These are phyloP conservation scores for Salarias fasciatus DNA, from an alignment of 2,797 vertebrate species.

Conservation along the genomic window DNA sequence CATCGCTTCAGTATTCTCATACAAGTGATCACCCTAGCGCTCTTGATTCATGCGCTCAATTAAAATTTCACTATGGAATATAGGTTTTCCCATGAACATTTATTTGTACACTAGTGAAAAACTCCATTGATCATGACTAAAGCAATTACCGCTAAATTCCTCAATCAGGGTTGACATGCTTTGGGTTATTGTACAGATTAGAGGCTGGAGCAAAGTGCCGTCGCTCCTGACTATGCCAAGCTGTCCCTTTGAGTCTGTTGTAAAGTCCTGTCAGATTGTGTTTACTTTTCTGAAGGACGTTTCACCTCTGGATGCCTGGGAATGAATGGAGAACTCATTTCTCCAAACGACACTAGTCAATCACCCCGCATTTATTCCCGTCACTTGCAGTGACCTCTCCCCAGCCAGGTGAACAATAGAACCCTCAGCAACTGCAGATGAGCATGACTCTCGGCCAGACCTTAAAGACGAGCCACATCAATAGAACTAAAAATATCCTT, in stretches of 20 bases:
- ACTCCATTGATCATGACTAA: not conserved
- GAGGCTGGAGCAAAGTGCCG: slow-evolving; percentile 44
- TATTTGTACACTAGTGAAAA: too few relatives aligned
- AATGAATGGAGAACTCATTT: slow-evolving; percentile 76
- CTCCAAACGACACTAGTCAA: slow-evolving; percentile 80
- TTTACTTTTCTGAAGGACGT: slow-evolving; percentile 81
- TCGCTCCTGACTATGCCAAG: slow-evolving; percentile 52
- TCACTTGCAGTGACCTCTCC: slow-evolving; percentile 73
- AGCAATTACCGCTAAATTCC: slow-evolving; percentile 23
- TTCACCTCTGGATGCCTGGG: slow-evolving; percentile 76
- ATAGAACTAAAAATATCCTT: slow-evolving; percentile 60
- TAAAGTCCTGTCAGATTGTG: slow-evolving; percentile 71
- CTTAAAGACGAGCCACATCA: slow-evolving; percentile 55
- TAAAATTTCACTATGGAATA: slow-evolving; percentile 23
- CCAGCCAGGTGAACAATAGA: slow-evolving; percentile 70
- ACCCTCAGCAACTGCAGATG: slow-evolving; percentile 71
- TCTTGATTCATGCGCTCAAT: slow-evolving; percentile 11
- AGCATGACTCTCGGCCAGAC: slow-evolving; percentile 72
- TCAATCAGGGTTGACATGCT: slow-evolving; percentile 4
- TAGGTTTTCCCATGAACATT: not conserved
- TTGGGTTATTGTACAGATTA: slow-evolving; percentile 19
- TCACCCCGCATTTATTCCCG: slow-evolving; percentile 78
- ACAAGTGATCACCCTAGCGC: slow-evolving; percentile 34
- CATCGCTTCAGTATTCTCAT: slow-evolving; percentile 42
- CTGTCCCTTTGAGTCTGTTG: slow-evolving; percentile 64